These are phyloP conservation scores for Drosophila paulistorum DNA, from an alignment of 1,140 invertebrate genomes.

Conservation along the genomic window DNA sequence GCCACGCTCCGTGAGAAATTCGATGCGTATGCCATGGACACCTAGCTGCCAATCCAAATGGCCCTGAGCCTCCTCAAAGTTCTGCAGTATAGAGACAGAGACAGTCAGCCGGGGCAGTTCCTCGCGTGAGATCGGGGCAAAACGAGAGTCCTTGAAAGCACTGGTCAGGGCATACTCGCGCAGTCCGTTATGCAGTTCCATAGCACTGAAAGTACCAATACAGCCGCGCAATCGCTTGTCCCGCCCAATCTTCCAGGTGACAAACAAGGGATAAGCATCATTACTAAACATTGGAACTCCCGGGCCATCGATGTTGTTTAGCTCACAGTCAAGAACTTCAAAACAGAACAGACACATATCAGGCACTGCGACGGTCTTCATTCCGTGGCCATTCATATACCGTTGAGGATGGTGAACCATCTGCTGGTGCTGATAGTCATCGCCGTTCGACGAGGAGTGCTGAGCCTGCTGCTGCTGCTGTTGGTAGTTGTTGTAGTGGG, in stretches of 20 bases:
- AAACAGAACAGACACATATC: constrained; percentile 99
- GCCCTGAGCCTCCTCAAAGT: constrained; percentile 97
- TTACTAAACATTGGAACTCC: constrained; percentile 95
- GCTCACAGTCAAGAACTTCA: constrained; percentile 96
- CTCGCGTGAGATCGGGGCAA: constrained; percentile 96
- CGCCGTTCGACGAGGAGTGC: constrained; percentile 61
- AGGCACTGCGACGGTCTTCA: constrained; percentile 89
- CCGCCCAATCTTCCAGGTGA: constrained; percentile 98
- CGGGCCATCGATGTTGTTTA: constrained; percentile 95
- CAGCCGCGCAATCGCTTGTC: constrained; percentile 96
- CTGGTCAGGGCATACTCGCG: constrained; percentile 98
- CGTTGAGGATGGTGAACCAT: constrained; percentile 65
- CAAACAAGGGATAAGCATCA: constrained; percentile 98
- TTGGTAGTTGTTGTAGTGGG: constrained; percentile 71
- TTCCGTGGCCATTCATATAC: constrained; percentile 63
- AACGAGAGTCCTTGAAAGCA: constrained; percentile 98
- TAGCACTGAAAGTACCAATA: constrained; percentile 97
- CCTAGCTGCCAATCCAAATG: constrained; percentile 99
- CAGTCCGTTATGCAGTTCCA: constrained; percentile 90
- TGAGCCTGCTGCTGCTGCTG: constrained; percentile 57
- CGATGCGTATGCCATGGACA: constrained; percentile 98
- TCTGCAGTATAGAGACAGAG: constrained; percentile 95
- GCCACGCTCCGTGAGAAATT: constrained; percentile 98
- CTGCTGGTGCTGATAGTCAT: constrained; percentile 67
- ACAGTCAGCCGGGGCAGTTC: constrained; percentile 96